Evolutionary conservation across 2,797 vertebrate genomes (phyloP).

Genomic region (Platyrinchus mystaceus): DNA sequence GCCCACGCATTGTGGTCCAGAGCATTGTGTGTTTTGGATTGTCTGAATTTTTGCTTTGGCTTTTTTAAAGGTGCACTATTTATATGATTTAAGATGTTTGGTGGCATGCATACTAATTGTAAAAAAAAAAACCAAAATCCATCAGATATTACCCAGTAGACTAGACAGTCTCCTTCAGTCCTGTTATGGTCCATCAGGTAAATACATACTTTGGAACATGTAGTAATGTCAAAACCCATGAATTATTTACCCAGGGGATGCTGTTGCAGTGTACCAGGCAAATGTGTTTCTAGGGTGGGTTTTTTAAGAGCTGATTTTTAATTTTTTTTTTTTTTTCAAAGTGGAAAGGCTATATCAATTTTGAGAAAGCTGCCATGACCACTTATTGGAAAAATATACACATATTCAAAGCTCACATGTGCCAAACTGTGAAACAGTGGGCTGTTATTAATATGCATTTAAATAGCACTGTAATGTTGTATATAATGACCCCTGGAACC

Average conservation of each 20-base stretch:
- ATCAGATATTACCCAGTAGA: constrained; percentile 47
- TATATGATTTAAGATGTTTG: constrained; percentile 21
- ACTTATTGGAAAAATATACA: background rate
- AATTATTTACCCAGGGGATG: constrained; percentile 42
- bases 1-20: background rate
- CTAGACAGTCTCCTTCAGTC: constrained; percentile 23
- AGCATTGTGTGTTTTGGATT: constrained; percentile 33
- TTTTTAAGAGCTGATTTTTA: background rate
- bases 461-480: background rate
- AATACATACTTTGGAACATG: constrained; percentile 35
- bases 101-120: constrained; percentile 18
- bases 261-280: background rate
- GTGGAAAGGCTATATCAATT: background rate
- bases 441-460: constrained; percentile 24
- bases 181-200: constrained; percentile 50
- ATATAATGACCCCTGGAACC: background rate
- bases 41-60: background rate
- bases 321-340: background rate
- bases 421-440: background rate
- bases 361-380: background rate
- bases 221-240: constrained; percentile 10
- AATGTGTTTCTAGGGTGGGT: background rate
- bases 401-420: background rate
- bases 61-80: background rate
- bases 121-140: background rate